These are phyloP conservation scores for Acrocephalus kingi DNA, from an alignment of 2,113 vertebrate genomes.

Conservation along the genomic window DNA sequence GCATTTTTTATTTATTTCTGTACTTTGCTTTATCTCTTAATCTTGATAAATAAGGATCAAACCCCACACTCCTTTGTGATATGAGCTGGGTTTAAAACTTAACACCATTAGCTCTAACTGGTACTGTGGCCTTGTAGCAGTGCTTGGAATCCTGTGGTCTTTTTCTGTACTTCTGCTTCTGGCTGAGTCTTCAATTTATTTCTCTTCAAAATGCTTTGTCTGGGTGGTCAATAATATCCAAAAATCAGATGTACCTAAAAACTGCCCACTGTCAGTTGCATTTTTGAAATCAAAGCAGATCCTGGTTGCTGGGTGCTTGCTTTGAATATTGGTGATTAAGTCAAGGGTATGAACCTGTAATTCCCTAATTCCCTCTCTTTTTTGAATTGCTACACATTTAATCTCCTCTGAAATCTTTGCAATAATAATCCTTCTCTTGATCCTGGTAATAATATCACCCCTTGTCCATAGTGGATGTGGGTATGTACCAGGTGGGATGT, in stretches of 20 bases:
- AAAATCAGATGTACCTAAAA: neutral
- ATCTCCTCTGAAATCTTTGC: neutral
- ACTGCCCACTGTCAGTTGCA: neutral
- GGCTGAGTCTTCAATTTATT: accelerated
- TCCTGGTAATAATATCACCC: neutral
- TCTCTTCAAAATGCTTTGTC: neutral
- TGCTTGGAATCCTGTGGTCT: neutral
- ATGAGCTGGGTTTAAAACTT: neutral
- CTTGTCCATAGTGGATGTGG: accelerated
- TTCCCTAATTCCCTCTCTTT: neutral
- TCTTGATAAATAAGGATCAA: neutral
- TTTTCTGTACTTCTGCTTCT: neutral
- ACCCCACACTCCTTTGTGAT: neutral
- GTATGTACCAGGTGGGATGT: neutral
- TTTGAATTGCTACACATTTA: neutral
- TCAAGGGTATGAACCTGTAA: neutral
- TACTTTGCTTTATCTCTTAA: neutral
- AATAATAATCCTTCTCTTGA: neutral
- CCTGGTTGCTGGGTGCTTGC: neutral
- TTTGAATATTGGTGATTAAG: neutral
- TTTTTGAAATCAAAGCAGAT: neutral
- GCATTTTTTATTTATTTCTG: neutral
- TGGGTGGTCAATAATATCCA: neutral
- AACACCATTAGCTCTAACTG: neutral
- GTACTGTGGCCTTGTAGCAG: neutral